These are phyloP conservation scores for Habropoda laboriosa DNA, from an alignment of 1,140 invertebrate species.

Conservation along the genomic window DNA sequence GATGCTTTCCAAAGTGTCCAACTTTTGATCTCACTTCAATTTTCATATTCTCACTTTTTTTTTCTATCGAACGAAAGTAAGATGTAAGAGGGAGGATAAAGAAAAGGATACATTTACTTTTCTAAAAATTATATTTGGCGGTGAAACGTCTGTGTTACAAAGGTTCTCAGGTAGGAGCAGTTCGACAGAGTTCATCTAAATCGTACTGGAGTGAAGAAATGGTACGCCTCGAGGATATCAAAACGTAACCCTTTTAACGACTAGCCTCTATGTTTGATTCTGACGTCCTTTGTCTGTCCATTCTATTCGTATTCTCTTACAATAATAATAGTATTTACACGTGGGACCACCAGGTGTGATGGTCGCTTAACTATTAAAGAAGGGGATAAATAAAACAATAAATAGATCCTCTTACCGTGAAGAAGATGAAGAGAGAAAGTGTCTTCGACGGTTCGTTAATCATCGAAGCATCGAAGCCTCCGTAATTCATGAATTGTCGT, in stretches of 20 bases:
- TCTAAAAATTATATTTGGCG: constrained; percentile 43
- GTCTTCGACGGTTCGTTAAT: constrained; percentile 25
- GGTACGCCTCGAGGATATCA: neutral
- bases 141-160: constrained; percentile 46
- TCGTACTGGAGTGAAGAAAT: constrained; percentile 59
- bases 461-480: neutral
- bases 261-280: constrained; percentile 77
- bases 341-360: neutral
- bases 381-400: constrained; percentile 73
- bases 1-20: too few species aligned
- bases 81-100: too few species aligned
- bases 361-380: constrained; percentile 20
- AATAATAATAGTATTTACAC: constrained; percentile 62
- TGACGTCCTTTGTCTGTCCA: constrained; percentile 49
- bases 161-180: constrained; percentile 33
- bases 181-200: constrained; percentile 45
- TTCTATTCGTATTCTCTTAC: constrained; percentile 35
- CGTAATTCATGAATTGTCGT: neutral
- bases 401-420: constrained; percentile 70
- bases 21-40: too few species aligned
- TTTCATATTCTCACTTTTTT: too few species aligned
- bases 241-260: constrained; percentile 55
- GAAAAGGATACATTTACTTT: neutral
- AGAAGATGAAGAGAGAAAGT: too few species aligned
- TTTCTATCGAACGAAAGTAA: neutral